These are phyloP conservation scores for Python bivittatus DNA, from an alignment of 2,113 vertebrate genomes.

Conservation along the genomic window DNA sequence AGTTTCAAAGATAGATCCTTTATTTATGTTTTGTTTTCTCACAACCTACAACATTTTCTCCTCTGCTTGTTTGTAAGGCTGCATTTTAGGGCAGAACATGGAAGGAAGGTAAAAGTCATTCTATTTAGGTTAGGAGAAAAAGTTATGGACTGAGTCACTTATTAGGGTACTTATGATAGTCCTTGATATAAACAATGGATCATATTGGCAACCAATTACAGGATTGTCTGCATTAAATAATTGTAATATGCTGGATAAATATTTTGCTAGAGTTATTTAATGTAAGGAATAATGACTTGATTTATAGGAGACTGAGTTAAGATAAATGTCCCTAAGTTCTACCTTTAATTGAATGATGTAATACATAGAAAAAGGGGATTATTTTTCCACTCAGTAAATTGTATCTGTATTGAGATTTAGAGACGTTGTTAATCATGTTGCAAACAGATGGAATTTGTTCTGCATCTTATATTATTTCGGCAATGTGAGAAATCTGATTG, in stretches of 20 bases:
- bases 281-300: background rate
- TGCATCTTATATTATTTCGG: background rate
- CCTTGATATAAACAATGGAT: background rate
- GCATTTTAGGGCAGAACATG: background rate
- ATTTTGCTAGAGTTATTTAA: background rate
- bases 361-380: background rate
- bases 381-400: background rate
- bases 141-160: background rate
- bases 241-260: background rate
- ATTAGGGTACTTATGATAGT: conserved; percentile 14
- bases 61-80: background rate
- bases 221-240: conserved; percentile 5
- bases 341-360: background rate
- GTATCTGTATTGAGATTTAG: background rate
- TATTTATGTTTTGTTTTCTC: background rate
- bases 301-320: background rate
- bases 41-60: background rate
- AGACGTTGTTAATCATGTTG: background rate
- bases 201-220: conserved; percentile 2
- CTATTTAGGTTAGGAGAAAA: background rate
- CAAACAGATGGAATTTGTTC: background rate
- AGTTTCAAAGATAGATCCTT: background rate
- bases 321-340: background rate
- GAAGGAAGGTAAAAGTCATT: background rate
- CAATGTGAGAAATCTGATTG: background rate